Evolutionary conservation across 1,140 invertebrate genomes (phyloP), one percentile per base, ranked within the genome.

Genomic region (Bombus waltoni): DNA sequence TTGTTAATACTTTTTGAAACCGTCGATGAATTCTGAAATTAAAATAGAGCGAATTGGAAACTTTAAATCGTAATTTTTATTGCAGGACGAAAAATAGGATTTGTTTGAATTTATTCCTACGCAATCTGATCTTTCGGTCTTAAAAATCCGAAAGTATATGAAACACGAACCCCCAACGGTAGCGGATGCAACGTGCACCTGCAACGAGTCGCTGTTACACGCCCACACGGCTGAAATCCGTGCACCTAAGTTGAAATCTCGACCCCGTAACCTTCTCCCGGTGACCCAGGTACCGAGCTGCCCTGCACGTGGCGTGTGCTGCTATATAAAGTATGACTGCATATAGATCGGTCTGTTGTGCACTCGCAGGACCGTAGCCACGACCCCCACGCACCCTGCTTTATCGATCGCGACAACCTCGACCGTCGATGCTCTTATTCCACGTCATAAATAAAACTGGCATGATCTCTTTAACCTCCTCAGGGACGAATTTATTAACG

Each of bases 191-290:
- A 35, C 44, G 47, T 84, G 75, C 87, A 89, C 87, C 78, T 86
- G 87, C 79, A 70, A 42, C 66, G 25, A 42, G 32, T 57, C 28
- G 38, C n/a, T 53, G 68, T 62, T 70, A 73, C 72, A 83, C 79
- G 76, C 89, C 89, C 83, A 88, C 89, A 47, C 87, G 68, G n/a
- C n/a, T 57, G 47, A 71, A 72, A 72, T 85, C 78, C 81, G 44
- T 80, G 86, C 90, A 85, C 82, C 90, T 82, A 83, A 81, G 80
- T 44, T 90, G 82, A 90, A 90, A 88, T 88, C 88, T 47, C 85
- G 90, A 91, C 90, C 89, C 86, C 84, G 90, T 91, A 88, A 91
- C 90, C 90, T 91, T 91, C 90, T 91, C 90, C 88, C 87, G 89
- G 87, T 91, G 90, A 91, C 90, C 90, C 90, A 91, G 87, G 88